A percentile compares a stretch with the other conserved stretches of the same genome.
Conservation (phyloP, 1,140 invertebrate species). For the Portunus trituberculatus region DNA sequence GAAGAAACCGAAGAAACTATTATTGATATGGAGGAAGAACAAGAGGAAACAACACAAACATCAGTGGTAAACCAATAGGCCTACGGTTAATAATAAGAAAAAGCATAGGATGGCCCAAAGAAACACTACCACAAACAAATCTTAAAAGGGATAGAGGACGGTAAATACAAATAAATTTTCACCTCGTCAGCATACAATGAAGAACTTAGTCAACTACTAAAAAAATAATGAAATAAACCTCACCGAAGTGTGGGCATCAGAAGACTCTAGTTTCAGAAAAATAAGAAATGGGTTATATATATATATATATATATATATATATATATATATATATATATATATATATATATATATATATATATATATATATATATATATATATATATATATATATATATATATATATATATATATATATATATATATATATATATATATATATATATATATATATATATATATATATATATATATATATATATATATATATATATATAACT, state of each 20-base stretch:
- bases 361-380: conserved; percentile 45
- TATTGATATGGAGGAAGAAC: no score
- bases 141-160: not conserved
- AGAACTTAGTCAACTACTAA: not conserved
- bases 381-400: conserved; percentile 26
- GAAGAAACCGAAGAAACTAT: no score
- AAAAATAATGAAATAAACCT: no score
- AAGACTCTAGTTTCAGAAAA: no score
- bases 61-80: no score
- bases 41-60: no score
- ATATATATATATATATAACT: conserved; percentile 28
- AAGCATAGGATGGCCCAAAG: no score
- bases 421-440: conserved; percentile 51
- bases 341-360: conserved; percentile 68
- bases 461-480: not conserved
- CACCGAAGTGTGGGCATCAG: no score
- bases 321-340: conserved; percentile 63
- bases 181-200: no score
- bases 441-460: conserved; percentile 45
- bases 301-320: conserved; percentile 54
- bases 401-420: not conserved
- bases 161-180: no score
- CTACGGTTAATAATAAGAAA: no score
- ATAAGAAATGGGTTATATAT: not conserved
- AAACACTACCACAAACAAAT: no score